Base-by-base conservation (phyloP, 2,113 vertebrate genomes). In the Paradisaea rubra region DNA sequence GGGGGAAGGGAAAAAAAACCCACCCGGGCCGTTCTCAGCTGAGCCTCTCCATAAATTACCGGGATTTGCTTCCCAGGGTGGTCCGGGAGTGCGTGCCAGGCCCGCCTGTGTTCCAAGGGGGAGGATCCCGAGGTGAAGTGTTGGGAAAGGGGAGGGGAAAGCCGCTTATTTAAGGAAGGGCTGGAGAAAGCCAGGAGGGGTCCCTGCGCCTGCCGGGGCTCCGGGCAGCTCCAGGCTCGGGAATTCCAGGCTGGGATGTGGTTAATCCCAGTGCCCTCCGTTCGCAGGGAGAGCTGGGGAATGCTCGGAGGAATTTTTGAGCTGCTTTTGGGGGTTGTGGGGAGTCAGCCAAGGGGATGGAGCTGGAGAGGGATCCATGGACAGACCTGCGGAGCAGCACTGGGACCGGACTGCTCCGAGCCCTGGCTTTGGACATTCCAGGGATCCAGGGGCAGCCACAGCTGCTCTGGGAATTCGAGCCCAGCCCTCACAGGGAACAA, bases 11-110 rank as follows among this genome's bases (percentile, higher is more conserved):
- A 3, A 10, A 15, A 15, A 12, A 19, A 50, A 24, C 12, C 47
- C 15, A 50, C 11, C 23, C 11, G 15, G 28, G 17, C 16, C 90
- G 94, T 93, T 97, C 95, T 79, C 89, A 89, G 89, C 90, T 66
- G 93, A 85, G 86, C 61, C 76, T 77, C 73, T 91, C 94, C 84
- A 96, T 97, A 97, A 96, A 97, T 97, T 92, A 91, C 72, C 50
- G 85, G 64, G 44, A 5, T 86, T 86, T 44, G 57, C 89, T 94
- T 82, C 31, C 50, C 91, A 91, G 96, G 93, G 81, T 93, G 86
- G 93, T 61, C 94, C 17, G 5, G 42, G 79, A 53, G 70, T 63
- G 79, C 11, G 17, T 76, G 86, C 95, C 86, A 66, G 49, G 56
- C 37, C 6, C 3, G 41, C 19, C 33, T 9, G 81, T 13, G 79